A percentile compares a stretch with the other conserved stretches of the same genome.
Evolutionary conservation across 2,797 vertebrate species (phyloP).

Genomic region (Thaleichthys pacificus): DNA sequence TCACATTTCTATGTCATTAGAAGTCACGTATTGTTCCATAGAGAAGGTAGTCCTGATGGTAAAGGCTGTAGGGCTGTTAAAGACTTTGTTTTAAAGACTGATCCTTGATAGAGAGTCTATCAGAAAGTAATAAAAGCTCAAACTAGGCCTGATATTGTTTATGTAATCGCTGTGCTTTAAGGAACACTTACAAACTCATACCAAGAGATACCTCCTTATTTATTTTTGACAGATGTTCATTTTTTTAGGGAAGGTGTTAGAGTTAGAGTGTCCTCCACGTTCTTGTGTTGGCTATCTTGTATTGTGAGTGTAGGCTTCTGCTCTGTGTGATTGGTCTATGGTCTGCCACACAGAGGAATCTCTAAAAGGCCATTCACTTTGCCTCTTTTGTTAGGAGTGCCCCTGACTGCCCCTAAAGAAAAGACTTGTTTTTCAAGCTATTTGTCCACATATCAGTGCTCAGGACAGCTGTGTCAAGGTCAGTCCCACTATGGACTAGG

Average conservation of each 20-base stretch:
- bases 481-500: constrained; percentile 70
- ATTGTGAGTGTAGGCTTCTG: constrained; percentile 38
- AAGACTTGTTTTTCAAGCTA: constrained; percentile 70
- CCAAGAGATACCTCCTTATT: constrained; percentile 6
- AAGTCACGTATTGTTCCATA: constrained; percentile 39
- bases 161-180: constrained; percentile 35
- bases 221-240: background rate
- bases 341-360: constrained; percentile 77
- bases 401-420: constrained; percentile 80
- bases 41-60: constrained; percentile 38
- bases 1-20: constrained; percentile 38
- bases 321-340: constrained; percentile 68
- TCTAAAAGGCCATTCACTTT: constrained; percentile 77
- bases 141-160: constrained; percentile 16
- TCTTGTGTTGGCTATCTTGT: constrained; percentile 14
- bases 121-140: constrained; percentile 63
- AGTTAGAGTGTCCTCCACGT: constrained; percentile 13
- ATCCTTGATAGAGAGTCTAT: constrained; percentile 55
- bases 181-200: background rate
- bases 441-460: constrained; percentile 83
- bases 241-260: constrained; percentile 26
- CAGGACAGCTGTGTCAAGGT: constrained; percentile 81
- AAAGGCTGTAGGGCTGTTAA: constrained; percentile 57
- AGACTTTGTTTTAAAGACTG: constrained; percentile 57
- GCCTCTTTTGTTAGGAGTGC: constrained; percentile 78